These are phyloP conservation scores for Drosophila flavopinicola DNA, from an alignment of 2,888 invertebrate species.

Conservation along the genomic window DNA sequence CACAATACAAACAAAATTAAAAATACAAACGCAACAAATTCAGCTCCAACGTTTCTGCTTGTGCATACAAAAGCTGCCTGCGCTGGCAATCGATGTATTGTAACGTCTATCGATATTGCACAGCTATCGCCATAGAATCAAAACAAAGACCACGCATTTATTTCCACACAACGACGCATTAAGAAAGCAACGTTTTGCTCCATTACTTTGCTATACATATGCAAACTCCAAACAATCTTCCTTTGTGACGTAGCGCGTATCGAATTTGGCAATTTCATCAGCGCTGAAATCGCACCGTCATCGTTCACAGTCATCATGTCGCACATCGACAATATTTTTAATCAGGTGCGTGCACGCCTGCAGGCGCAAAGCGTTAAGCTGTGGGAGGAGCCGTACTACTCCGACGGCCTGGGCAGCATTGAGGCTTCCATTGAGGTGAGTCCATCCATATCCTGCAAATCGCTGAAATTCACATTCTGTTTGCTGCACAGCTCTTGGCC, in stretches of 20 bases:
- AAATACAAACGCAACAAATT: neutral
- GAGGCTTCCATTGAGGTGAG: conserved; percentile 83
- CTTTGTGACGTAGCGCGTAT: conserved; percentile 22
- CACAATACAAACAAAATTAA: neutral
- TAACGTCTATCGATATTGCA: conserved; percentile 6
- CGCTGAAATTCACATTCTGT: no score
- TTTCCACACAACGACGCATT: neutral
- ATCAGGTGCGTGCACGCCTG: conserved; percentile 88
- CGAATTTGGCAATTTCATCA: conserved; percentile 3
- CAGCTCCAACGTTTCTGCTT: neutral
- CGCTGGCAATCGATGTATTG: no score
- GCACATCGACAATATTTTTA: conserved; percentile 87
- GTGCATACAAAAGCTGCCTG: conserved; percentile 8
- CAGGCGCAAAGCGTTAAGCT: conserved; percentile 89
- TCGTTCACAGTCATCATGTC: conserved; percentile 63
- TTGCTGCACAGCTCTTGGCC: no score
- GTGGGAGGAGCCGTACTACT: conserved; percentile 90
- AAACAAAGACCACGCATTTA: conserved; percentile 32
- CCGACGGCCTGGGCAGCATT: conserved; percentile 84
- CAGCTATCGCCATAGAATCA: conserved; percentile 9
- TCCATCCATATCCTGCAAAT: no score
- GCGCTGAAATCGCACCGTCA: conserved; percentile 19
- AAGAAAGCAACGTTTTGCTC: neutral
- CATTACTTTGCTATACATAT: no score
- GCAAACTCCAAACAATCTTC: no score